Evolutionary conservation across 2,888 invertebrate species (phyloP).

Genomic region (Abrostola tripartita): DNA sequence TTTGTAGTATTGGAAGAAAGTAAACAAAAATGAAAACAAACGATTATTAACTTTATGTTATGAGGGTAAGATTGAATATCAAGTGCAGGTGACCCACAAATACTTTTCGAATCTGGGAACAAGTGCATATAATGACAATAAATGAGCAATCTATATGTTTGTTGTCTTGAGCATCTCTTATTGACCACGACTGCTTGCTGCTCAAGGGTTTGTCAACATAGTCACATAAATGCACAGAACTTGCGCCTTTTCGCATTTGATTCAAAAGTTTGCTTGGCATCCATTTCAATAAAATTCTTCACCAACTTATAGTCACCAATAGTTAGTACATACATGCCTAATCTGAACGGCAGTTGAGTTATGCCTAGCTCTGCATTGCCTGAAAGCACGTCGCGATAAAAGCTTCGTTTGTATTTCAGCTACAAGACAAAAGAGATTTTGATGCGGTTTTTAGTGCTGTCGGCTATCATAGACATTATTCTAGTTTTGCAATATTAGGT

Average conservation of each 20-base stretch:
- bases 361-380: no score
- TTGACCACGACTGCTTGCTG: conserved; percentile 2
- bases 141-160: conserved; percentile 10
- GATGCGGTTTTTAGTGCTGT: no score
- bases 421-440: no score
- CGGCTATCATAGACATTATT: no score
- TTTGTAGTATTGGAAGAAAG: neutral
- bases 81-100: neutral
- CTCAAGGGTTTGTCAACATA: neutral
- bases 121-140: conserved; percentile 11
- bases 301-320: no score
- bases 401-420: no score
- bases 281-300: no score
- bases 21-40: conserved; percentile 6
- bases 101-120: conserved; percentile 1
- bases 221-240: neutral
- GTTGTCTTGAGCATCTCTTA: conserved; percentile 4
- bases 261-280: no score
- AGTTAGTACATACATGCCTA: no score
- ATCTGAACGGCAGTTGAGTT: no score
- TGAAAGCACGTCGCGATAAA: no score
- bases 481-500: no score
- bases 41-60: neutral
- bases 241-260: neutral
- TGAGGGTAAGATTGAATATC: conserved; percentile 4